Evolutionary conservation across 2,113 vertebrate species (phyloP).

Genomic region (Spermophilus dauricus): DNA sequence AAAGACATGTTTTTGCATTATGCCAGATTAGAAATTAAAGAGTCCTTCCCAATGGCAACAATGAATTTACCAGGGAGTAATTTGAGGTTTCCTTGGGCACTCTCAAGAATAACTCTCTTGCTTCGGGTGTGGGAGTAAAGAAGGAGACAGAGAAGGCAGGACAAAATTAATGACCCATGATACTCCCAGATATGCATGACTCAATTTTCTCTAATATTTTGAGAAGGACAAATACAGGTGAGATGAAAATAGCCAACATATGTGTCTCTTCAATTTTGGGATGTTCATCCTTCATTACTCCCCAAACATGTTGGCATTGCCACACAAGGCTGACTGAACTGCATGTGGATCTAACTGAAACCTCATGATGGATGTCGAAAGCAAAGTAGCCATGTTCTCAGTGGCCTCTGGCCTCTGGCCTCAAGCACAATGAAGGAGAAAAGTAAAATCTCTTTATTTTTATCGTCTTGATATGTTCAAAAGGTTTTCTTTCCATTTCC

Average conservation of each 20-base stretch:
- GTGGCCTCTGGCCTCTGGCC: slow-evolving; percentile 62
- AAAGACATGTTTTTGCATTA: slow-evolving; percentile 43
- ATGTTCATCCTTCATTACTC: not conserved
- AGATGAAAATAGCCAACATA: slow-evolving; percentile 46
- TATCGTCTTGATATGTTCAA: slow-evolving; percentile 42
- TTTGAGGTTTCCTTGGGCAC: not conserved
- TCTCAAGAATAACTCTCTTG: not conserved
- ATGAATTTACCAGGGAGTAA: slow-evolving; percentile 28
- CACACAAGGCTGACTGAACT: not conserved
- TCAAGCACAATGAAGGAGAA: not conserved
- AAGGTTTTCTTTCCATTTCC: slow-evolving; percentile 82
- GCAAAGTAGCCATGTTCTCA: slow-evolving; percentile 61
- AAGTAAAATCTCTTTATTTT: slow-evolving; percentile 57
- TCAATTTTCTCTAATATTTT: slow-evolving; percentile 55
- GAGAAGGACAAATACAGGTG: slow-evolving; percentile 60
- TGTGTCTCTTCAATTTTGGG: not conserved
- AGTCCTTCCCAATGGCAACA: slow-evolving; percentile 33
- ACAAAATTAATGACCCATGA: slow-evolving; percentile 52
- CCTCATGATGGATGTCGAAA: slow-evolving; percentile 57
- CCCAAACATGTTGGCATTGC: not conserved
- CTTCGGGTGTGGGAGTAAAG: not conserved
- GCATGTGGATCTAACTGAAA: slow-evolving; percentile 52
- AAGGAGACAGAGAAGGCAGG: not conserved
- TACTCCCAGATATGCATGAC: slow-evolving; percentile 25
- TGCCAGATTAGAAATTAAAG: slow-evolving; percentile 46